A percentile compares a stretch with the other conserved stretches of the same genome.
These are phyloP conservation scores for Eudasyphora cyanicolor DNA, from an alignment of 2,888 invertebrate species.

Conservation along the genomic window DNA sequence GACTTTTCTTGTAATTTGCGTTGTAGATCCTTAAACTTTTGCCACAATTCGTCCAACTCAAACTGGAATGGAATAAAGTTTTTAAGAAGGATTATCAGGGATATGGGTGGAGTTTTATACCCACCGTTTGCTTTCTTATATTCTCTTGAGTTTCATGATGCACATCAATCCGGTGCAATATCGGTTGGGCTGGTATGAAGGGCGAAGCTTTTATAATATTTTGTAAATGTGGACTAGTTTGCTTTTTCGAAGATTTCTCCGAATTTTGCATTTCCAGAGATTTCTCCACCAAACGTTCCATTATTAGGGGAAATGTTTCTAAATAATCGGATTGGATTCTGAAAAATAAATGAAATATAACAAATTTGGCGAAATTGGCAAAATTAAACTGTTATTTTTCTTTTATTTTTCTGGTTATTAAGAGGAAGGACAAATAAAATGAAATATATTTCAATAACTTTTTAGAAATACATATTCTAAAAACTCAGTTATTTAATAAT, in stretches of 20 bases:
- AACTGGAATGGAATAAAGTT: constrained; percentile 62
- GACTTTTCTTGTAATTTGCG: constrained; percentile 76
- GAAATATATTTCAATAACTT: too few species aligned
- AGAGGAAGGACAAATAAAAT: too few species aligned
- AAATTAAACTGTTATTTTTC: too few species aligned
- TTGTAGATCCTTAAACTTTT: constrained; percentile 78
- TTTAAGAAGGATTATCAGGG: neutral
- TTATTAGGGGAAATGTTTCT: constrained; percentile 76
- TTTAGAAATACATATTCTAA: too few species aligned
- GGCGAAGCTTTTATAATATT: constrained; percentile 72
- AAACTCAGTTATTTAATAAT: too few species aligned
- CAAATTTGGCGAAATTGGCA: too few species aligned
- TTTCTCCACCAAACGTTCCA: constrained; percentile 74
- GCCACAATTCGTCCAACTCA: constrained; percentile 77
- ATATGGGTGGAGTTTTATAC: neutral
- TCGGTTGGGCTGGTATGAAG: constrained; percentile 74
- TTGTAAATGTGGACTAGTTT: constrained; percentile 69
- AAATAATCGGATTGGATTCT: constrained; percentile 79
- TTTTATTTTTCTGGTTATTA: too few species aligned
- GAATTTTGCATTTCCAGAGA: constrained; percentile 63
- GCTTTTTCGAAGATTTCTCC: constrained; percentile 67
- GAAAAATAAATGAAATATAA: too few species aligned
- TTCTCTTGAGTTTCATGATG: constrained; percentile 77
- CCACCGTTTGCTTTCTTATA: constrained; percentile 76
- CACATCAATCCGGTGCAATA: constrained; percentile 75